phyloP scores from a whole-genome alignment of 1,140 invertebrate genomes.

The Melitaea cinxia region DNA sequence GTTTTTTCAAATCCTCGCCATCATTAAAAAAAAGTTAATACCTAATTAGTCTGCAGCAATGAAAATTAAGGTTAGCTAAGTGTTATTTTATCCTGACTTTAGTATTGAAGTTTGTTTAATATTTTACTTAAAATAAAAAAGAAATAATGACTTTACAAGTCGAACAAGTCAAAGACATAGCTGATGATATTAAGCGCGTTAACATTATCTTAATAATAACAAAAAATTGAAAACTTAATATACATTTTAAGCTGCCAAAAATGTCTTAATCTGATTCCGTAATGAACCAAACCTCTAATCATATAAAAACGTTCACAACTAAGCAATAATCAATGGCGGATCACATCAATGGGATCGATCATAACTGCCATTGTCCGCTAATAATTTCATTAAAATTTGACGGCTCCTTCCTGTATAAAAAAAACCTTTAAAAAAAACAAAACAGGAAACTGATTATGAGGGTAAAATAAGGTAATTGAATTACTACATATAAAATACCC shows the following conservation, averaged over 20 bases:
- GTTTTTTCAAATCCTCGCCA: no score
- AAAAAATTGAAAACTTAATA: no score
- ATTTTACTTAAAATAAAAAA: no score
- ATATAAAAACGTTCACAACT: constrained; percentile 11
- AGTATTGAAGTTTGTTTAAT: no score
- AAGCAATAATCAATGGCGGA: constrained; percentile 49
- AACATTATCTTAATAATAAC: no score
- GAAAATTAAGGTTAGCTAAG: no score
- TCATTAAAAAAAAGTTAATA: no score
- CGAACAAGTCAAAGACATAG: no score
- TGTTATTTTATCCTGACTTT: no score
- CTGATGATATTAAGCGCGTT: no score
- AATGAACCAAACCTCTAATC: background rate
- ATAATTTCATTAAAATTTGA: constrained; percentile 79
- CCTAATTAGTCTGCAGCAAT: no score
- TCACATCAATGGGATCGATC: constrained; percentile 48
- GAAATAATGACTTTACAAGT: no score
- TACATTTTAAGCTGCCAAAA: background rate
- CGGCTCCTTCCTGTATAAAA: constrained; percentile 68
- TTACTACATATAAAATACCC: constrained; percentile 49
- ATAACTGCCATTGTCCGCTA: constrained; percentile 63
- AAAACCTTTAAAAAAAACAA: constrained; percentile 51
- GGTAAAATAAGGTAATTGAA: constrained; percentile 71
- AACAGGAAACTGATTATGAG: constrained; percentile 63
- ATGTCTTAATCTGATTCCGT: background rate